Base-by-base conservation (phyloP, 2,888 invertebrate genomes). In the Megalurothrips usitatus region DNA sequence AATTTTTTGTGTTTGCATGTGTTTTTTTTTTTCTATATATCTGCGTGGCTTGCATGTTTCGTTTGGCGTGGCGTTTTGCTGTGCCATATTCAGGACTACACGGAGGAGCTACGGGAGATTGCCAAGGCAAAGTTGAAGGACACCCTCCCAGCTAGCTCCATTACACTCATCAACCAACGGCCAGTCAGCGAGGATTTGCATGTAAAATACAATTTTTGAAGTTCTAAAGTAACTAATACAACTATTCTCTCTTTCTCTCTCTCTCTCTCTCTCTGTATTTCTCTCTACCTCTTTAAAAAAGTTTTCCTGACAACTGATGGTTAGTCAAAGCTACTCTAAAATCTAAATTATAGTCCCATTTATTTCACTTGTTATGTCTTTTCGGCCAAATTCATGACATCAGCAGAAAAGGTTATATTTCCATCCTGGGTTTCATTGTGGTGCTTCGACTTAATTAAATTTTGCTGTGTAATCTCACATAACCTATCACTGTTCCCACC, bases 31-130 rank as follows among this genome's bases (percentile, higher is more conserved):
- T 83, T 84, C 82, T 85, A 84, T 82, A 83, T 86, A 86, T 87
- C 86, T 87, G 89, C 68, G 68, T 75, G 68, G 68, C 87, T 88
- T 87, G 88, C 88, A 88, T 88, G 88, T 87, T 86, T 87, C 89
- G 87, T 75, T 75, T 75, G 68, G 68, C 87, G 84, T 85, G 86
- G 85, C 86, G 79, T 82, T 82, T 83, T 83, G 87, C 87, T 87
- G 87, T 85, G 86, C 86, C 83, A 88, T 89, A 88, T 87, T 85
- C 91, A 97, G 97, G 97, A 97, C 90, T 97, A 97, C 90, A 96
- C 95, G 85, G 97, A 97, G 91, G 97, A 97, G 90, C 97, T 97
- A 90, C 93, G 97, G 87, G 97, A 97, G 90, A 97, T 97, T 90
- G 94, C 96, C 88, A 96, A 96, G 90, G 95, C 96, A 87, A 96